Conservation (phyloP, 2,888 invertebrate genomes). For the Galerucella nymphaeae region DNA sequence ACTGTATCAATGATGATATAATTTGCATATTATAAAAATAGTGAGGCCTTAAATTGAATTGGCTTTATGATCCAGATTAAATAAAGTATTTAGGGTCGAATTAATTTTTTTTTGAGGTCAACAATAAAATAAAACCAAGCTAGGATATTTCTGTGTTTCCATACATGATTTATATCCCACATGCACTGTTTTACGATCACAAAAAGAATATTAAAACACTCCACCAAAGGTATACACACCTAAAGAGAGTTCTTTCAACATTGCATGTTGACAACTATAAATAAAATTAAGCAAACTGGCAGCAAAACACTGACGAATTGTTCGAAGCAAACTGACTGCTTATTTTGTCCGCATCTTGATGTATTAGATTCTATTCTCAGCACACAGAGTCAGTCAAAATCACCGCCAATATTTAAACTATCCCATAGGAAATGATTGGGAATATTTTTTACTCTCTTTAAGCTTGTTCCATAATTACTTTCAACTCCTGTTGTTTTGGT, state of each 20-base stretch:
- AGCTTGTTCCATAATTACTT: conserved; percentile 29
- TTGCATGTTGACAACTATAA: conserved; percentile 53
- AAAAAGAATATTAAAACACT: background rate
- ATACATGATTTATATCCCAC: background rate
- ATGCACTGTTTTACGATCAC: background rate
- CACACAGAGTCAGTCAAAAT: conserved; percentile 29
- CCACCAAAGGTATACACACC: conserved; percentile 44
- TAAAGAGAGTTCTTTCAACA: conserved; percentile 47
- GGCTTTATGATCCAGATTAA: background rate
- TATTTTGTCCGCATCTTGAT: conserved; percentile 47
- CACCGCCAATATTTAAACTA: conserved; percentile 34
- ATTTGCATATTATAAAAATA: background rate
- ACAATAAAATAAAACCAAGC: background rate
- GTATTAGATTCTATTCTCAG: conserved; percentile 51
- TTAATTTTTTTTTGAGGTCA: background rate
- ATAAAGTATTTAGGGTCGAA: background rate
- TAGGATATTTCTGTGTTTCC: background rate
- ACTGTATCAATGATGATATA: background rate
- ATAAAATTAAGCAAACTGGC: conserved; percentile 53
- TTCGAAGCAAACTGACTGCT: conserved; percentile 49
- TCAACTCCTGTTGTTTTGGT: conserved; percentile 23
- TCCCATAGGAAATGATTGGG: conserved; percentile 26
- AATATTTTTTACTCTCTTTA: conserved; percentile 10
- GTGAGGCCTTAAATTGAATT: background rate
- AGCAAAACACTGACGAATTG: conserved; percentile 52